Conservation (phyloP, 2,797 vertebrate species). For the Diceros bicornis region DNA sequence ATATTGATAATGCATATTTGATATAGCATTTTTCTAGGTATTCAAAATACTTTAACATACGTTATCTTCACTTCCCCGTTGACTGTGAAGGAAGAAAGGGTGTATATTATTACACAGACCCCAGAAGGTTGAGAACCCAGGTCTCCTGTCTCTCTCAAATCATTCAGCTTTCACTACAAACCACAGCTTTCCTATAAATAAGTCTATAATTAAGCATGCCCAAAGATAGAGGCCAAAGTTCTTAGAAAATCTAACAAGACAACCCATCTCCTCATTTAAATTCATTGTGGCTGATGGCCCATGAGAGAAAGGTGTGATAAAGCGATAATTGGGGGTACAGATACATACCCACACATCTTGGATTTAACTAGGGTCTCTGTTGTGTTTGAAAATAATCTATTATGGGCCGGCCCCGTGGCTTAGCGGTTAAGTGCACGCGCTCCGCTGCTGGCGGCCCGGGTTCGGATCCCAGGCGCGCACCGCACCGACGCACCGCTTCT, state of each 20-base stretch:
- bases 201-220: background rate
- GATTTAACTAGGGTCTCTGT: background rate
- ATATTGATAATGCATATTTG: background rate
- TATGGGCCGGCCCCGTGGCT: no score
- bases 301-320: background rate
- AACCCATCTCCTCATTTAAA: background rate
- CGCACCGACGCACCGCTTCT: no score
- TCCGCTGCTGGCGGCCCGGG: no score
- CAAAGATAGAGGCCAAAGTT: constrained; percentile 39
- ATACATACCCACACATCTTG: background rate
- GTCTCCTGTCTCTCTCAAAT: background rate
- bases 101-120: background rate
- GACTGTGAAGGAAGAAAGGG: constrained; percentile 22
- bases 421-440: no score
- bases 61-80: background rate
- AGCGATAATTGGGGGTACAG: background rate
- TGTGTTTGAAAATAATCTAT: constrained; percentile 53
- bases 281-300: background rate
- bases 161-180: background rate
- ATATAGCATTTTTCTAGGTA: constrained; percentile 6
- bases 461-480: no score
- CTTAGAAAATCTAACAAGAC: background rate
- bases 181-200: background rate
- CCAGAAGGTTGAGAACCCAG: background rate
- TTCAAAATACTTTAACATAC: constrained; percentile 17